Base-by-base conservation (phyloP, 2,888 invertebrate species). In the Lasius platythorax region DNA sequence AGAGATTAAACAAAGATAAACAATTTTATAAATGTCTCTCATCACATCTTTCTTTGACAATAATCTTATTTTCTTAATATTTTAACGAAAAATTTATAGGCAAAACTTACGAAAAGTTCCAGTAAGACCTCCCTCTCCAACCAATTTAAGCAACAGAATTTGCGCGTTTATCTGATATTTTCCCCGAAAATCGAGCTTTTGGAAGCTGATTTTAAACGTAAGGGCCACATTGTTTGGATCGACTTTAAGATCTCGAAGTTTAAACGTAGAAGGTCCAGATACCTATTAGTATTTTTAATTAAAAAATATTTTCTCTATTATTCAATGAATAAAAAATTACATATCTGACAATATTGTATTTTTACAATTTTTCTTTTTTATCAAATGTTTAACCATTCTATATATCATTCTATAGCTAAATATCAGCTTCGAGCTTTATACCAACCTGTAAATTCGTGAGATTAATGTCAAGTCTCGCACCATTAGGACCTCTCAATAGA, bases 111-210 rank as follows among this genome's bases (percentile, higher is more conserved):
- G 96, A 91, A 97, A 97, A 74, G 96, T 96, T 87, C 97, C 97
- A 0, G 95, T 96, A 86, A 97, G 96, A 84, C 96, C 96, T 28
- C 97, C 97, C 86, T 96, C 94, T 30, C 97, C 97, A 87, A 96
- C 96, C 23, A 97, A 95, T 88, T 96, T 95, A 40, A 97, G 94
- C 61, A 97, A 94, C 58, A 97, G 93, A 12, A 97, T 95, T 84
- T 96, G 96, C 90, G 97, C 96, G 91, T 97, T 96, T 95, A 97
- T 96, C 93, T 96, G 96, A 94, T 97, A 97, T 91, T 97, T 96
- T 33, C 97, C 97, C 81, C 95, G 95, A 91, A 97, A 97, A 85
- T 96, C 96, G 81, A 97, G 92, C 78, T 95, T 95, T 0, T 96
- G 96, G 46, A 97, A 95, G 58, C 95, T 93, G 58, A 96, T 95